Conservation (phyloP, 2,888 invertebrate genomes). For the Koerneria pararmatus region DNA sequence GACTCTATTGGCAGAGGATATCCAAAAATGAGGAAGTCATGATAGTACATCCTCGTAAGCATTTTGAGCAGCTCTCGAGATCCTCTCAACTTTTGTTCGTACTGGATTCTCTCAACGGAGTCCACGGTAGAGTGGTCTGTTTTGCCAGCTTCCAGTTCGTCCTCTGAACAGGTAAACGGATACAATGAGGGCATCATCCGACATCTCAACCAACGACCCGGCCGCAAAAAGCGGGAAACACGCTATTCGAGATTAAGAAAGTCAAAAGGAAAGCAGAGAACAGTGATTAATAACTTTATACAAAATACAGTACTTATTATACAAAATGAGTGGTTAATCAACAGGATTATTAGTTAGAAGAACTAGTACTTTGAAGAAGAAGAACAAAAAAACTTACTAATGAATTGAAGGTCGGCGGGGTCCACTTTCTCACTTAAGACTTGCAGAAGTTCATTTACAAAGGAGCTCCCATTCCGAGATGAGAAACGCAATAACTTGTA, state of each 20-base stretch:
- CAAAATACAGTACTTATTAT: too few species aligned
- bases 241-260: too few species aligned
- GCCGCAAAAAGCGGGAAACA: too few species aligned
- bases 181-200: too few species aligned
- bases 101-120: slow-evolving; percentile 17
- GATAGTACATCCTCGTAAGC: slow-evolving; percentile 29
- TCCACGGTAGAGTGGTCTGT: slow-evolving; percentile 26
- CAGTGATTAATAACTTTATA: too few species aligned
- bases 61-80: slow-evolving; percentile 21
- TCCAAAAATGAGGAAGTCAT: slow-evolving; percentile 31
- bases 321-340: neutral
- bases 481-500: slow-evolving; percentile 23
- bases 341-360: too few species aligned
- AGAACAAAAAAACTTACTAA: slow-evolving; percentile 1
- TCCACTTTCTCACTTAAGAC: too few species aligned
- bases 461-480: neutral
- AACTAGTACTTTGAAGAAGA: too few species aligned
- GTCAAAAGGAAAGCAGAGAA: too few species aligned
- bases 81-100: slow-evolving; percentile 9
- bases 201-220: too few species aligned
- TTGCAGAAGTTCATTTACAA: neutral
- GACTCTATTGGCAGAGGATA: slow-evolving; percentile 23
- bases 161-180: neutral
- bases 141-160: slow-evolving; percentile 7
- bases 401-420: neutral